Conservation (phyloP, 30 jellyfish, hydroid and myxozoan species). For the Pseudorhiza aurosa region DNA sequence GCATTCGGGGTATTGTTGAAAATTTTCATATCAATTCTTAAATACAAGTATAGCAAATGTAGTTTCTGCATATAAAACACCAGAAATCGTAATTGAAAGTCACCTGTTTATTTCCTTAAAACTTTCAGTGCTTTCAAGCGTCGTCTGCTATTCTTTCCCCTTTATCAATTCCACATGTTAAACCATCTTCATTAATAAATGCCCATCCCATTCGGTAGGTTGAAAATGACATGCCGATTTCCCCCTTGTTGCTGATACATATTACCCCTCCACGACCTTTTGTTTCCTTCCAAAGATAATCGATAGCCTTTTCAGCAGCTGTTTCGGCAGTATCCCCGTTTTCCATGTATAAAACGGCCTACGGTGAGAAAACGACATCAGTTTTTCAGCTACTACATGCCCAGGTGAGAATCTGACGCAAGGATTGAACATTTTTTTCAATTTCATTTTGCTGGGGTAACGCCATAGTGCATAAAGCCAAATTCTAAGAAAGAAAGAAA, state of each 20-base stretch:
- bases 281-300: constrained; percentile 57
- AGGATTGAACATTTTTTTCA: too few species aligned
- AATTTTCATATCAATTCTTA: too few species aligned
- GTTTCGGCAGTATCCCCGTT: constrained; percentile 75
- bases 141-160: constrained; percentile 41
- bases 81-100: too few species aligned
- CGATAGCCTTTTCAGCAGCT: constrained; percentile 87
- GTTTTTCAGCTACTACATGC: neutral
- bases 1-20: too few species aligned
- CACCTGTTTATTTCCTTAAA: too few species aligned
- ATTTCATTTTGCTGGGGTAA: too few species aligned
- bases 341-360: constrained; percentile 72
- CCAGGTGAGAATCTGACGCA: neutral
- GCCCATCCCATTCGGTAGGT: constrained; percentile 98
- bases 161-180: constrained; percentile 70
- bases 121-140: too few species aligned
- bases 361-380: neutral
- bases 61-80: too few species aligned
- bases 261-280: constrained; percentile 92
- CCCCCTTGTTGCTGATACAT: constrained; percentile 77
- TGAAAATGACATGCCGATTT: constrained; percentile 75
- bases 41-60: too few species aligned
- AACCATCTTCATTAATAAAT: constrained; percentile 21
- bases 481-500: too few species aligned
- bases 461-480: too few species aligned